Evolutionary conservation across 2,113 vertebrate species (phyloP).

Genomic region (Verasper variegatus): DNA sequence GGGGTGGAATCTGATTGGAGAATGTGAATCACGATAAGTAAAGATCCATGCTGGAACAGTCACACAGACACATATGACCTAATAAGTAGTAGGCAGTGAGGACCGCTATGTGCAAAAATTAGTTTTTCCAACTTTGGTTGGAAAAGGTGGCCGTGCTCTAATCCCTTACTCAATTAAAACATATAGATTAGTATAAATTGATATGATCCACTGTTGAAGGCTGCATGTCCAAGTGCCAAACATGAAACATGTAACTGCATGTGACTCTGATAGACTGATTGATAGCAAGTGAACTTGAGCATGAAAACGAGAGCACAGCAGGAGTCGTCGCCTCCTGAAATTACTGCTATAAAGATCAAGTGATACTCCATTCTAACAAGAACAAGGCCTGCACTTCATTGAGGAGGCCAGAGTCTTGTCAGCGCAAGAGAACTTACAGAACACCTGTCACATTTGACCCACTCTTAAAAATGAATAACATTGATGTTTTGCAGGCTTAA

Average conservation of each 20-base stretch:
- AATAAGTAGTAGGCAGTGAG: background rate
- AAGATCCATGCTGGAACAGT: no score
- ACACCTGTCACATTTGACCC: conserved; percentile 20
- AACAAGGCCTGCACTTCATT: background rate
- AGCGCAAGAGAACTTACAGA: conserved; percentile 4
- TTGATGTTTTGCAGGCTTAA: background rate
- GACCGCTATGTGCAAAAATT: background rate
- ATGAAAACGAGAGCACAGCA: conserved; percentile 51
- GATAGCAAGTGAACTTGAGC: conserved; percentile 48
- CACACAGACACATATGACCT: no score
- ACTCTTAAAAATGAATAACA: background rate
- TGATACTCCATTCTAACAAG: conserved; percentile 5
- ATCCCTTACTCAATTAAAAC: background rate
- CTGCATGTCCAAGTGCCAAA: background rate
- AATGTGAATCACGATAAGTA: no score
- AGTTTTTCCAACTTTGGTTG: background rate
- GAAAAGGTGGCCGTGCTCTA: background rate
- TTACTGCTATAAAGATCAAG: conserved; percentile 53
- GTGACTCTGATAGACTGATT: conserved; percentile 19
- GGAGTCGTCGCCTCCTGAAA: conserved; percentile 31
- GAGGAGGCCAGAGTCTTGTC: background rate
- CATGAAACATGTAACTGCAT: background rate
- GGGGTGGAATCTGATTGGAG: no score
- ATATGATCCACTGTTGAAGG: background rate
- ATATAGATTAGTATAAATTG: conserved; percentile 7